A percentile compares a stretch with the other conserved stretches of the same genome.
These are phyloP conservation scores for Oegoconia quadripuncta DNA, from an alignment of 2,888 invertebrate genomes.

Conservation along the genomic window DNA sequence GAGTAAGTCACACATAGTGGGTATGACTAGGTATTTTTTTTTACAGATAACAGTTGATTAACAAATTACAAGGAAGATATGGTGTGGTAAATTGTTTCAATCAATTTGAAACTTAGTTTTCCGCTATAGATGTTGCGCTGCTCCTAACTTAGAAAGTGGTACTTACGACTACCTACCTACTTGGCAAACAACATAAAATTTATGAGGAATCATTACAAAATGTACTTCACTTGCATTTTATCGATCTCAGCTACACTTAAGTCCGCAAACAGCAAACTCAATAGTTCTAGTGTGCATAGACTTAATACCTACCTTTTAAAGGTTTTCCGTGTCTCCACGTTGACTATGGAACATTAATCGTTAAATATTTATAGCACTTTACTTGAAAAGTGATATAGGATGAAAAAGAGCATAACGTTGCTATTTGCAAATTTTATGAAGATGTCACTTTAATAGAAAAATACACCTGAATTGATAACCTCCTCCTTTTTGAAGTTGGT, in stretches of 20 bases:
- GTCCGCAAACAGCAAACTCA: neutral
- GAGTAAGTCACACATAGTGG: too few species aligned
- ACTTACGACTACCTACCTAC: neutral
- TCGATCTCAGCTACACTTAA: neutral
- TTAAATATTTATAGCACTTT: slow-evolving; percentile 19
- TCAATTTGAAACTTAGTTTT: too few species aligned
- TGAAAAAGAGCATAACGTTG: neutral
- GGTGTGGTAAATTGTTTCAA: too few species aligned
- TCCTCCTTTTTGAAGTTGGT: neutral
- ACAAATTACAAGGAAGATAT: too few species aligned
- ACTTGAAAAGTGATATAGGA: slow-evolving; percentile 1
- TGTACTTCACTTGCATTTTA: slow-evolving; percentile 24
- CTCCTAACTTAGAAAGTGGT: slow-evolving; percentile 42
- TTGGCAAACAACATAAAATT: slow-evolving; percentile 27
- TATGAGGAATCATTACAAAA: slow-evolving; percentile 30
- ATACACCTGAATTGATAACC: neutral
- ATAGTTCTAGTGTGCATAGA: slow-evolving; percentile 30
- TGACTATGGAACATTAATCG: slow-evolving; percentile 18
- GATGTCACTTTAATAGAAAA: slow-evolving; percentile 1
- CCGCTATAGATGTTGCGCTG: too few species aligned
- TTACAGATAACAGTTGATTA: too few species aligned
- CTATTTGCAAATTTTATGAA: neutral
- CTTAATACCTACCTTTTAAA: slow-evolving; percentile 19
- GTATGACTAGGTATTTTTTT: too few species aligned
- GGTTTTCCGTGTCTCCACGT: slow-evolving; percentile 29